A percentile compares a stretch with the other conserved stretches of the same genome.
phyloP scores from a whole-genome alignment of 53 echinoderm and acorn worm genomes.

The Actinopyga echinites region DNA sequence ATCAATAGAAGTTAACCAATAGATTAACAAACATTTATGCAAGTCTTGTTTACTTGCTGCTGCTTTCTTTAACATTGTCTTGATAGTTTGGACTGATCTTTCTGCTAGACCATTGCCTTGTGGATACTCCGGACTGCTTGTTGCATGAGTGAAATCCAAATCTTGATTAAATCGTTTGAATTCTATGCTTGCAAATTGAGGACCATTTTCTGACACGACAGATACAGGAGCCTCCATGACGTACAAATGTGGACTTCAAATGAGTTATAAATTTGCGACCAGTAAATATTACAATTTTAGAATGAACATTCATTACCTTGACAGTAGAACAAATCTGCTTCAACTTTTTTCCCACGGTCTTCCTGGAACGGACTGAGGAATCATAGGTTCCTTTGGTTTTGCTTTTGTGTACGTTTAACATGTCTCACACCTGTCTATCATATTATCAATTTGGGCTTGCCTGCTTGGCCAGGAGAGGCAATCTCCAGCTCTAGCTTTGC shows the following conservation, averaged over 20 bases:
- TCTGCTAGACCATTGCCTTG: conserved; percentile 64
- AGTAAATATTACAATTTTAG: conserved; percentile 49
- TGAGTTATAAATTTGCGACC: background rate
- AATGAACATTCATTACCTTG: conserved; percentile 50
- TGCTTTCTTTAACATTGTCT: conserved; percentile 32
- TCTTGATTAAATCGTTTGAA: conserved; percentile 16
- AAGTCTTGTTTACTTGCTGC: background rate
- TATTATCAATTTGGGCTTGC: conserved; percentile 46
- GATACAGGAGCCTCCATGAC: conserved; percentile 57
- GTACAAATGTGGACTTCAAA: conserved; percentile 53
- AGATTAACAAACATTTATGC: background rate
- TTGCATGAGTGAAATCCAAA: too few species aligned
- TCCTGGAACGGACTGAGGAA: conserved; percentile 42
- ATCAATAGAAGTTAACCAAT: conserved; percentile 1
- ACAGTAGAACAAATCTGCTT: conserved; percentile 59
- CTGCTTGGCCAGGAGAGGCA: conserved; percentile 57
- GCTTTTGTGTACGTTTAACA: conserved; percentile 32
- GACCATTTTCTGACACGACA: conserved; percentile 41
- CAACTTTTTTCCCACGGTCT: conserved; percentile 64
- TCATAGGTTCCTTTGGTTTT: conserved; percentile 43
- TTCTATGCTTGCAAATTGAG: background rate
- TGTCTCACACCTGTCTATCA: conserved; percentile 37
- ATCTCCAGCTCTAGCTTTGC: conserved; percentile 42
- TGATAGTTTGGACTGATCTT: conserved; percentile 46
- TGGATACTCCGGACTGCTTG: conserved; percentile 57